A percentile compares a stretch with the other conserved stretches of the same genome.
phyloP scores from a whole-genome alignment of 2,113 vertebrate genomes.

The Emydocephalus ijimae region DNA sequence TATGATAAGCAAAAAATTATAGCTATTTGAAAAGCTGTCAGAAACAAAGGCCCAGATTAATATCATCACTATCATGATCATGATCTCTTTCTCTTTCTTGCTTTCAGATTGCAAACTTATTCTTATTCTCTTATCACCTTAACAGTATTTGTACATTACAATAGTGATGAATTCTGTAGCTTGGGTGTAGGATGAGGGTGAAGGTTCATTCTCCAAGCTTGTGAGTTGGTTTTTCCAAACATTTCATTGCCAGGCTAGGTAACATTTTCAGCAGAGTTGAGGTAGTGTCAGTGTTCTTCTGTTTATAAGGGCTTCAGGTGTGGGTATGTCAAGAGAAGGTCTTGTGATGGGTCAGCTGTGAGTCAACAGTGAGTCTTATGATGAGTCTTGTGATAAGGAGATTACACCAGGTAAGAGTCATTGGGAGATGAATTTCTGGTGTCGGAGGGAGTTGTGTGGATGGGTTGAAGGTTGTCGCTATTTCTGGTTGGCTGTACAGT shows the following conservation, averaged over 20 bases:
- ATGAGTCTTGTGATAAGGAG: no score
- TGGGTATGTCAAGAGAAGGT: no score
- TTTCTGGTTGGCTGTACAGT: no score
- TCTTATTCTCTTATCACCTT: neutral
- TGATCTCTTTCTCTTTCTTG: neutral
- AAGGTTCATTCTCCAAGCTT: neutral
- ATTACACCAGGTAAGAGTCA: no score
- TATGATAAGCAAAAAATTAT: neutral
- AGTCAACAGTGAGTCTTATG: no score
- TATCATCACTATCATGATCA: neutral
- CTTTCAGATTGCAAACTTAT: neutral
- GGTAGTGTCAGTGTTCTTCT: no score
- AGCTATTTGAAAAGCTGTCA: neutral
- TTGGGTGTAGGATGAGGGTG: neutral
- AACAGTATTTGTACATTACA: neutral
- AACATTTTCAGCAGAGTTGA: neutral
- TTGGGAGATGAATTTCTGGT: no score
- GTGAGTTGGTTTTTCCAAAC: neutral
- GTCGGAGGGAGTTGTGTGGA: no score
- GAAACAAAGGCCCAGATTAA: neutral
- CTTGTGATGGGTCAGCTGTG: no score
- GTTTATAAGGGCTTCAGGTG: no score
- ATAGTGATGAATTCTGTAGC: no score
- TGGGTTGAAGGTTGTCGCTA: no score
- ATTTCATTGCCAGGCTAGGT: neutral